Evolutionary conservation across 2,888 invertebrate genomes (phyloP), one percentile per base, ranked within the genome.

Genomic region (Herminia tarsipennalis): DNA sequence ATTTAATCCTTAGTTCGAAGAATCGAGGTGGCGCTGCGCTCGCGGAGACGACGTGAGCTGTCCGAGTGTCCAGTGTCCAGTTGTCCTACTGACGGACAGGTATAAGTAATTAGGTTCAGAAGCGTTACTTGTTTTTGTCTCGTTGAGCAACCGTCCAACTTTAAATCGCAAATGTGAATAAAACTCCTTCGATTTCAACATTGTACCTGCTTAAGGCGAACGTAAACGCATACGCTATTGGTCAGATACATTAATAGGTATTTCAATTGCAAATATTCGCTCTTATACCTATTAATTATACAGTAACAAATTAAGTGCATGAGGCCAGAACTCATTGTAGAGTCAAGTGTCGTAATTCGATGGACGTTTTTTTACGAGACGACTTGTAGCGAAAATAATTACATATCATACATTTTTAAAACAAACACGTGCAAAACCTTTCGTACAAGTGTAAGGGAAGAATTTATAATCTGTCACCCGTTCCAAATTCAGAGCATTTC

Each of bases 401-500:
- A 86, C 83, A 81, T 73, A 70, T 84, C 83, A 88, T 88, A 86
- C 83, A 88, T 90, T 88, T 89, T 90, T 85, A 73, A 89, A 86
- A 78, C 82, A 81, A 83, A 81, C 72, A 77, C 57, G 35, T 24
- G 37, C 56, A 76, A 86, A 81, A 83, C 78, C 56, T 73, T 63
- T 70, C 66, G 67, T 71, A 80, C 88, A 90, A 90, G 89, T 90
- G 89, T 89, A 90, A 89, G 85, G 72, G 78, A 87, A 87, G 86
- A 90, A 89, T 89, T 89, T 86, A 83, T 88, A 90, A 87, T 90
- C 86, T 90, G 88, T 89, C 91, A 90, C 88, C 84, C 76, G 78
- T 78, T 86, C 78, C 74, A 85, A 83, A 90, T 88, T 86, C 86
- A 76, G 82, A 82, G 81, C 84, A 83, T 86, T 85, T 79, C 74